Evolutionary conservation across 2,888 invertebrate genomes (phyloP).

Genomic region (Drosophila macrospina): DNA sequence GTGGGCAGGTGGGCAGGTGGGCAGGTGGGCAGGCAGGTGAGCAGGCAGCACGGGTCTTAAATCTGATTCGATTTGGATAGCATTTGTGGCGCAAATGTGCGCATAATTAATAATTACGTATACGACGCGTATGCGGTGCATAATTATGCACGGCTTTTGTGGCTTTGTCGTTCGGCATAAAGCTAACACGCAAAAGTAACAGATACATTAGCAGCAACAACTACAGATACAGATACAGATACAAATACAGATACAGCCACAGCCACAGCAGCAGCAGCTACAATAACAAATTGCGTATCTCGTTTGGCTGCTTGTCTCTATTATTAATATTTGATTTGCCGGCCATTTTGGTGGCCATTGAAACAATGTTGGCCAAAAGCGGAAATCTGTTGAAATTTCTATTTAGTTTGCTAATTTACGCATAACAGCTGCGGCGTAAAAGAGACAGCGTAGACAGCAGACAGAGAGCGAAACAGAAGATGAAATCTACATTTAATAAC

Average conservation of each 20-base stretch:
- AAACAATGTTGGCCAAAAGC: conserved; percentile 44
- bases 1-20: conserved; percentile 2
- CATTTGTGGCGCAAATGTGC: conserved; percentile 61
- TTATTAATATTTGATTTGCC: conserved; percentile 48
- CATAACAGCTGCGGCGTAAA: conserved; percentile 4
- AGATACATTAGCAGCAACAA: conserved; percentile 18
- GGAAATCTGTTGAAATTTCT: conserved; percentile 73
- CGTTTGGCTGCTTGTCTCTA: conserved; percentile 38
- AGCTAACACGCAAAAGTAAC: conserved; percentile 67
- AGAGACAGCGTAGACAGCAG: not conserved
- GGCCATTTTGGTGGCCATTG: conserved; percentile 57
- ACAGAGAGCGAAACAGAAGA: not conserved
- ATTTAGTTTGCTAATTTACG: conserved; percentile 64
- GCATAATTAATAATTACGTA: conserved; percentile 65
- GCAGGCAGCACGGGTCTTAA: conserved; percentile 32
- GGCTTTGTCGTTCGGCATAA: conserved; percentile 52
- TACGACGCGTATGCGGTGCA: conserved; percentile 56
- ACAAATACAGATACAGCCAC: conserved; percentile 25
- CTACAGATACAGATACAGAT: conserved; percentile 1
- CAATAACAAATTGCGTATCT: conserved; percentile 11
- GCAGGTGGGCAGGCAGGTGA: not conserved
- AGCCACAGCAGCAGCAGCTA: too few relatives aligned
- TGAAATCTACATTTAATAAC: conserved; percentile 8
- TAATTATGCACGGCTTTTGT: conserved; percentile 65
- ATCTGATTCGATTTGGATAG: conserved; percentile 64